These are phyloP conservation scores for Drosophila pachea DNA, from an alignment of 1,140 invertebrate genomes.

Conservation along the genomic window DNA sequence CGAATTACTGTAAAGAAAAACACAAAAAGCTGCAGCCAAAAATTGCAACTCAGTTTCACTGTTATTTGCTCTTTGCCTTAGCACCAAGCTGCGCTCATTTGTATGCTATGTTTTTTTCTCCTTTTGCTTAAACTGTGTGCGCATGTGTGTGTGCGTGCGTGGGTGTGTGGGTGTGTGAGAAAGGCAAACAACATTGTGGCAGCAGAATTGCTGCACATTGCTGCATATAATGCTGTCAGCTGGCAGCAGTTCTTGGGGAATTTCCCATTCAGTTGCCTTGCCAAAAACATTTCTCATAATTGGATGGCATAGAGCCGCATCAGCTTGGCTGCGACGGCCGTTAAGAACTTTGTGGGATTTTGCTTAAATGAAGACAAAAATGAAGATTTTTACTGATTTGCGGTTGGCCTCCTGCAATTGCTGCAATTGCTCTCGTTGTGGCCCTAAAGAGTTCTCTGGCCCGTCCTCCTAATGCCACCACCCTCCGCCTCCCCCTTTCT, in stretches of 20 bases:
- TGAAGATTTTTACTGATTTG: too few relatives aligned
- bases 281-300: constrained; percentile 56
- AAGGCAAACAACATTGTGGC: constrained; percentile 18
- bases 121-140: not conserved
- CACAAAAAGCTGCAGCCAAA: not conserved
- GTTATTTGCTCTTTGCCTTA: constrained; percentile 65
- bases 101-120: constrained; percentile 45
- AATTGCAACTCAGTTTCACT: not conserved
- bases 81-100: constrained; percentile 53
- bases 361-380: too few relatives aligned
- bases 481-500: too few relatives aligned
- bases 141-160: not conserved
- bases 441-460: too few relatives aligned
- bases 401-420: not conserved
- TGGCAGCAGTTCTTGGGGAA: constrained; percentile 12
- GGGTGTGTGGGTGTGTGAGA: constrained; percentile 6
- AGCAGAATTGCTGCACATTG: constrained; percentile 16
- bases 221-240: constrained; percentile 19
- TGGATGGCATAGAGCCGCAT: constrained; percentile 41
- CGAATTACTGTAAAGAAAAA: not conserved
- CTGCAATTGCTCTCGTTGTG: too few relatives aligned
- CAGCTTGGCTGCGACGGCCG: constrained; percentile 21
- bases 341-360: constrained; percentile 40
- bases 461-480: too few relatives aligned
- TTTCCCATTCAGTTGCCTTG: constrained; percentile 17